Conservation (phyloP, 2,113 vertebrate genomes). For the Seriola rivoliana region DNA sequence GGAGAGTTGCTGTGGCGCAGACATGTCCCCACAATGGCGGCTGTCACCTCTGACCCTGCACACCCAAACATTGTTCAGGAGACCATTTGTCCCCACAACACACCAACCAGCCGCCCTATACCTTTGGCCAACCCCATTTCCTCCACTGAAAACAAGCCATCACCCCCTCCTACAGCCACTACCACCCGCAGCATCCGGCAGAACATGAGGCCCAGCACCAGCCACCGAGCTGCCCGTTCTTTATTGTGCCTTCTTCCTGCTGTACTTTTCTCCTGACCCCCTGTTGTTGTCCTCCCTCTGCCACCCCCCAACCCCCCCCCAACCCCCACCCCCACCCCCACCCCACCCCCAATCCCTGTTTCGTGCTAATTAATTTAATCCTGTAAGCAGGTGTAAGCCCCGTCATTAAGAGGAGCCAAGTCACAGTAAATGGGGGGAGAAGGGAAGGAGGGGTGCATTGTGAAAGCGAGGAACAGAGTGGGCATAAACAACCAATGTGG, state of each 20-base stretch:
- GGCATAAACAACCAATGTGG: slow-evolving; percentile 75
- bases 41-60: slow-evolving; percentile 71
- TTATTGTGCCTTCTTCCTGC: slow-evolving; percentile 82
- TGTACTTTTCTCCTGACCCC: slow-evolving; percentile 69
- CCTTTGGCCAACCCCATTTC: slow-evolving; percentile 61
- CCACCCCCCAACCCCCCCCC: slow-evolving; percentile 49
- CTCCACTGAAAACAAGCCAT: slow-evolving; percentile 62
- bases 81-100: slow-evolving; percentile 51
- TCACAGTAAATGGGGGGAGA: slow-evolving; percentile 77
- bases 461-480: slow-evolving; percentile 69
- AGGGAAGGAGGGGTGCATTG: slow-evolving; percentile 74
- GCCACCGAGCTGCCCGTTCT: slow-evolving; percentile 47
- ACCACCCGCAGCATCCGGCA: slow-evolving; percentile 61
- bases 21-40: slow-evolving; percentile 49
- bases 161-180: slow-evolving; percentile 41
- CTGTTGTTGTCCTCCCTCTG: slow-evolving; percentile 71
- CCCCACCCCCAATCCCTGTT: slow-evolving; percentile 77
- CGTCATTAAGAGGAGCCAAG: slow-evolving; percentile 83
- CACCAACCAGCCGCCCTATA: slow-evolving; percentile 36
- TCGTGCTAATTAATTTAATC: slow-evolving; percentile 91
- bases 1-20: slow-evolving; percentile 23
- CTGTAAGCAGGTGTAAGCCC: slow-evolving; percentile 90
- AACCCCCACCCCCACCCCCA: too few relatives aligned
- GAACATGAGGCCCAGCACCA: slow-evolving; percentile 65
- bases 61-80: slow-evolving; percentile 73